Percentiles rank a stretch among this genome's conserved stretches.
Evolutionary conservation across 2,113 vertebrate genomes (phyloP).

Genomic region (Ariopsis seemanni): DNA sequence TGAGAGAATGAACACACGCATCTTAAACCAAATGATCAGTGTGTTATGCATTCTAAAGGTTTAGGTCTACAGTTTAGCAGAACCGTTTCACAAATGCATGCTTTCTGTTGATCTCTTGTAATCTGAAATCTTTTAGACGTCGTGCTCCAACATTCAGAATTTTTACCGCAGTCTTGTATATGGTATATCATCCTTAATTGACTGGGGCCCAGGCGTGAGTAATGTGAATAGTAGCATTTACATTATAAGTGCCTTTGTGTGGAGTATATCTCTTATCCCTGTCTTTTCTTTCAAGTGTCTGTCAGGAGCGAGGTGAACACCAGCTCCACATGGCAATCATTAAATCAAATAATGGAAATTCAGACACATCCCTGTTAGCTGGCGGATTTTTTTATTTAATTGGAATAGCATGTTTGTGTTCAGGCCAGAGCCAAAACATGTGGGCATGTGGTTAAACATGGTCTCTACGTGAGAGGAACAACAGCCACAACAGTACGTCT

Average conservation of each 20-base stretch:
- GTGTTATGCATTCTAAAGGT: neutral
- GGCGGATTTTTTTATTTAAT: constrained; percentile 28
- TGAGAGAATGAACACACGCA: neutral
- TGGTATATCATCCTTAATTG: neutral
- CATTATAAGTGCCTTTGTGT: neutral
- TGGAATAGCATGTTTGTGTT: constrained; percentile 27
- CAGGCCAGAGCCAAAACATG: constrained; percentile 31
- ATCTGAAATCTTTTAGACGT: neutral
- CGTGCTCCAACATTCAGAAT: neutral
- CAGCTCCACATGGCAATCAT: constrained; percentile 19
- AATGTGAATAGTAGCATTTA: neutral
- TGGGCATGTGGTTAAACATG: constrained; percentile 25
- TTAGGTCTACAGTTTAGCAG: neutral
- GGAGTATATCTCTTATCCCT: neutral
- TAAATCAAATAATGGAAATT: constrained; percentile 28
- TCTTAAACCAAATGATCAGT: neutral
- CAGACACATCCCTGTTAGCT: neutral
- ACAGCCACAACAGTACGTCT: constrained; percentile 5
- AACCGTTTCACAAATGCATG: neutral
- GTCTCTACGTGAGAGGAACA: constrained; percentile 4
- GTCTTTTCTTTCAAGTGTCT: neutral
- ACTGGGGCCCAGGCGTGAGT: neutral
- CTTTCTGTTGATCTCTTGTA: neutral
- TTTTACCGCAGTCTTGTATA: neutral
- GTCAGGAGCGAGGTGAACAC: neutral